Percentiles rank a stretch among this genome's conserved stretches.
These are phyloP conservation scores for Macrostomum lignano DNA, from an alignment of 1,140 invertebrate species.

Conservation along the genomic window DNA sequence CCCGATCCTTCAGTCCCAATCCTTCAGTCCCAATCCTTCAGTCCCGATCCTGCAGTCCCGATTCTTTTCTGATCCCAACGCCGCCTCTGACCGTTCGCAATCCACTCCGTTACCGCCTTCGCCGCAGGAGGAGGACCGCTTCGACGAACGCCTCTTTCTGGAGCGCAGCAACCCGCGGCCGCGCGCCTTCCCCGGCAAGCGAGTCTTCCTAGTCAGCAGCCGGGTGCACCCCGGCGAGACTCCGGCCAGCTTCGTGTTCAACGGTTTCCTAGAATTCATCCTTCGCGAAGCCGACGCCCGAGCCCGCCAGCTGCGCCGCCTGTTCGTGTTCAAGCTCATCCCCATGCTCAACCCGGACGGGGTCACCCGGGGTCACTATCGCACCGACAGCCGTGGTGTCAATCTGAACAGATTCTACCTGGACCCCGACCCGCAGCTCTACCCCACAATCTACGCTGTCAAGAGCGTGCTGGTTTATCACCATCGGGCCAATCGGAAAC, in stretches of 20 bases:
- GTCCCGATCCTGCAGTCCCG: no score
- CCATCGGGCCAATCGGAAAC: constrained; percentile 13
- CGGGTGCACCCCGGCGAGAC: constrained; percentile 29
- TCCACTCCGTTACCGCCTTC: no score
- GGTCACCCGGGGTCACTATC: constrained; percentile 55
- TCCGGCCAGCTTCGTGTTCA: constrained; percentile 25
- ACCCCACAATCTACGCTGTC: constrained; percentile 27
- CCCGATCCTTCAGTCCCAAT: no score
- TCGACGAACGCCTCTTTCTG: no score
- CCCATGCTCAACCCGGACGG: constrained; percentile 70
- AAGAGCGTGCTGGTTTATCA: constrained; percentile 26
- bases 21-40: no score
- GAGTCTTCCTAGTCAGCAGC: constrained; percentile 25
- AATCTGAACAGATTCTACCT: constrained; percentile 27
- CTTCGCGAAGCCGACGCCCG: constrained; percentile 21
- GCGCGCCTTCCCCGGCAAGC: constrained; percentile 28
- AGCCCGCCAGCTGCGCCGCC: constrained; percentile 24
- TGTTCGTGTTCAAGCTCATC: constrained; percentile 75
- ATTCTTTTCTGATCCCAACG: no score
- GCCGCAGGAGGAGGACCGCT: no score
- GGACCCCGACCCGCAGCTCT: constrained; percentile 18
- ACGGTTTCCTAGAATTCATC: constrained; percentile 28
- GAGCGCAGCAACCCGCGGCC: no score
- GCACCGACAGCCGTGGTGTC: constrained; percentile 44
- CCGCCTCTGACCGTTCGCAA: no score